A percentile compares a stretch with the other conserved stretches of the same genome.
phyloP scores from a whole-genome alignment of 53 echinoderm and acorn worm species.

The Stichopus horrens region DNA sequence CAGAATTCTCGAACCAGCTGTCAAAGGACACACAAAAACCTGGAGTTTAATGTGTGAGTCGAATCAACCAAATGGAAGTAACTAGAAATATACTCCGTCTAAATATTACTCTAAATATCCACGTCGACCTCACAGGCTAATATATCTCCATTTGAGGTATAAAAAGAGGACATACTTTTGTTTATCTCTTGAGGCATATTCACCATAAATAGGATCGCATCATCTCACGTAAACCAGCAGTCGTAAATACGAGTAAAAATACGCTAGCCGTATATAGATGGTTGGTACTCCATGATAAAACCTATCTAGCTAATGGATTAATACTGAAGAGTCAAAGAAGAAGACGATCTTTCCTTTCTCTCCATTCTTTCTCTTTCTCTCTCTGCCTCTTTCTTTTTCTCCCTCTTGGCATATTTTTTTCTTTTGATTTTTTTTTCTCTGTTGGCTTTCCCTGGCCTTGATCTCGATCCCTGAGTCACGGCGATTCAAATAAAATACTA shows the following conservation, averaged over 20 bases:
- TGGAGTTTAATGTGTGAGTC: background rate
- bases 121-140: background rate
- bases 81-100: background rate
- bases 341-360: background rate
- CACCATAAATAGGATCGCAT: slow-evolving; percentile 28
- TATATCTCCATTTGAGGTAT: slow-evolving; percentile 4
- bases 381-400: too few relatives aligned
- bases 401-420: too few relatives aligned
- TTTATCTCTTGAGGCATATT: slow-evolving; percentile 26
- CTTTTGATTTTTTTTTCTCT: too few relatives aligned
- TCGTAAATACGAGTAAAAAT: background rate
- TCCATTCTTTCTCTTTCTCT: background rate
- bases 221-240: background rate
- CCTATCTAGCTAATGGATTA: background rate
- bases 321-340: background rate
- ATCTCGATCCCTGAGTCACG: slow-evolving; percentile 1
- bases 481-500: background rate
- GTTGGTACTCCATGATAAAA: background rate
- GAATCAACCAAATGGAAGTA: background rate
- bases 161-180: slow-evolving; percentile 16
- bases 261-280: background rate
- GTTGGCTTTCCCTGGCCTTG: background rate
- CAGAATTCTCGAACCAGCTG: background rate
- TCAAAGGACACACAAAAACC: background rate
- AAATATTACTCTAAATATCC: background rate